Evolutionary conservation across 2,797 vertebrate species (phyloP).

Genomic region (Tolypeutes matacus): DNA sequence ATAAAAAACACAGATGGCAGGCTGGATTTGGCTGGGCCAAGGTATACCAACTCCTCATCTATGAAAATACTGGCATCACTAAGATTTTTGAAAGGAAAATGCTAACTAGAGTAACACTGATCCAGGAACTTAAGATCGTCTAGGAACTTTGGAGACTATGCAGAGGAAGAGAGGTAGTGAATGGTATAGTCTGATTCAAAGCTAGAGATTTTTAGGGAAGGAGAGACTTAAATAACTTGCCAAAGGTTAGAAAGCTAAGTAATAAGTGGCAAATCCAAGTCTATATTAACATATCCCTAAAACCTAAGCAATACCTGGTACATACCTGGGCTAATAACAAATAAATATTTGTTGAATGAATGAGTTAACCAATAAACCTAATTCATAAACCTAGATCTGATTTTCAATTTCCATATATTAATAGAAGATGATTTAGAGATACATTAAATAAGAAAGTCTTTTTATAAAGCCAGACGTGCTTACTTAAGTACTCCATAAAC

Average conservation of each 20-base stretch:
- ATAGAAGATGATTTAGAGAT: not conserved
- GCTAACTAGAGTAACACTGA: not conserved
- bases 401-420: not conserved
- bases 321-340: not conserved
- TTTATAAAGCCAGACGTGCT: not conserved
- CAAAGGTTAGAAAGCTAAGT: not conserved
- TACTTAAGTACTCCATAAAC: not conserved
- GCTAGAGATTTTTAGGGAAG: not conserved
- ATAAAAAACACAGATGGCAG: not conserved
- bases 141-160: not conserved
- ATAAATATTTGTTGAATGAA: not conserved
- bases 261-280: not conserved
- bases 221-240: not conserved
- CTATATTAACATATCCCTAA: not conserved
- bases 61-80: not conserved
- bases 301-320: not conserved
- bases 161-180: not conserved
- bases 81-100: not conserved
- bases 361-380: not conserved
- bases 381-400: not conserved
- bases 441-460: not conserved
- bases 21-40: not conserved
- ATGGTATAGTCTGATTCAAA: not conserved
- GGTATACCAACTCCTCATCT: not conserved
- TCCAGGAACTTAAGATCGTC: not conserved